Base-by-base conservation (phyloP, 1,140 invertebrate species). In the Caligus rogercresseyi region DNA sequence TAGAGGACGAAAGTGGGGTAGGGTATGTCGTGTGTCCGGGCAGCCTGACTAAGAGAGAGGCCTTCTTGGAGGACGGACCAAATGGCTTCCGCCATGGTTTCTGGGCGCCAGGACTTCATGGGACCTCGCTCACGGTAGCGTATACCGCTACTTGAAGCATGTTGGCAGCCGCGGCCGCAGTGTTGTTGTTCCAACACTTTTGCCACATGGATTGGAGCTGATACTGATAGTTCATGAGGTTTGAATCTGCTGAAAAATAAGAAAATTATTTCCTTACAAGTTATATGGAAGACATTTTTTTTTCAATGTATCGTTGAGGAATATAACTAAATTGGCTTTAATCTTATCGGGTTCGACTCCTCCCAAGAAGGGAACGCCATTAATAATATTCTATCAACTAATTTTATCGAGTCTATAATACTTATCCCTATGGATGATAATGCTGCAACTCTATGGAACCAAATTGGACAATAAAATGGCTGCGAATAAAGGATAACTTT, bases 1-100 rank as follows among this genome's bases (percentile, higher is more conserved):
- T 92, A 92, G n/a, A 90, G 78, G 52, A 92, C 87, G 70, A 92
- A 90, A 1, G 88, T 92, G 62, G 88, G 88, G 75, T 92, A 91
- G 18, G 88, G 88, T 71, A 92, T 92, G 78, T 90, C 87, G 76
- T 86, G 90, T 75, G 89, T 90, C 68, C 87, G 79, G 19, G 88
- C 88, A 1, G 87, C 87, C 71, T 92, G 87, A 7, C 85, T 89
- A 55, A 90, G 73, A 2, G 85, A 87, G 24, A 89, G 74, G n/a
- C 87, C 87, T 54, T 62, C 31, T 53, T 54, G 31, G 16, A 62
- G 78, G 21, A 91, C 87, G 69, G 85, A 87, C 73, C 89, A 87
- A 68, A 92, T 90, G 65, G 88, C 87, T 70, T 89, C 87, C 62
- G 87, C 87, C 88, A 92, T 92, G 61, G 88, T 90, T 74, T 91